Percentiles rank a stretch among this genome's conserved stretches.
phyloP scores from a whole-genome alignment of 2,797 vertebrate species.

The Acipenser oxyrinchus region DNA sequence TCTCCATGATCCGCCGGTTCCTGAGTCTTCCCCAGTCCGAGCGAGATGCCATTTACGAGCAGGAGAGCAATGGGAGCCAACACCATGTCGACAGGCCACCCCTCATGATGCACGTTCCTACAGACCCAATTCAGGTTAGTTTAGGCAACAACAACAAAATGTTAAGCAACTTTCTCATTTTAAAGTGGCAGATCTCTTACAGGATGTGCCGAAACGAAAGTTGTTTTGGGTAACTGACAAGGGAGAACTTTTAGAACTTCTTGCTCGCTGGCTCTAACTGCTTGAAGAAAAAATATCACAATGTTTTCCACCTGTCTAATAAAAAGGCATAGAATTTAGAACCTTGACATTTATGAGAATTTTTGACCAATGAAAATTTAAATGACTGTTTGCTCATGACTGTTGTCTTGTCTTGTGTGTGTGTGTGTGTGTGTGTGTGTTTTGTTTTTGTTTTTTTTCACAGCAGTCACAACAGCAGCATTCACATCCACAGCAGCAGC shows the following conservation, averaged over 20 bases:
- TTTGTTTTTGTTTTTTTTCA: slow-evolving; percentile 25
- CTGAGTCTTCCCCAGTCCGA: slow-evolving; percentile 90
- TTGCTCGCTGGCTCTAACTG: too few relatives aligned
- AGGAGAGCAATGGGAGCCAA: slow-evolving; percentile 87
- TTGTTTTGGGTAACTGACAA: too few relatives aligned
- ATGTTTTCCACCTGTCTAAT: too few relatives aligned
- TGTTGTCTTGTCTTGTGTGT: not conserved
- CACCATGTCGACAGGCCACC: slow-evolving; percentile 86
- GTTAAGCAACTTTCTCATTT: too few relatives aligned
- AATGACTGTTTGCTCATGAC: not conserved
- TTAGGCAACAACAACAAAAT: slow-evolving; percentile 12
- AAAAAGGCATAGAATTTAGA: too few relatives aligned
- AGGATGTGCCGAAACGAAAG: too few relatives aligned
- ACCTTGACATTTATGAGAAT: too few relatives aligned
- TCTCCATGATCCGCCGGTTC: slow-evolving; percentile 98
- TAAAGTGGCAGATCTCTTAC: too few relatives aligned
- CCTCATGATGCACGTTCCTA: slow-evolving; percentile 82
- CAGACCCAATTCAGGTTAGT: slow-evolving; percentile 16
- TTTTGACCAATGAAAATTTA: not conserved
- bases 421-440: too few relatives aligned
- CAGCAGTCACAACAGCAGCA: slow-evolving; percentile 63
- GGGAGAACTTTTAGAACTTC: too few relatives aligned
- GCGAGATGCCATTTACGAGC: slow-evolving; percentile 93
- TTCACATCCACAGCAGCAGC: slow-evolving; percentile 62
- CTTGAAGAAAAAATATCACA: too few relatives aligned